Evolutionary conservation across 2,888 invertebrate genomes (phyloP).

Genomic region (Baccha elongata): DNA sequence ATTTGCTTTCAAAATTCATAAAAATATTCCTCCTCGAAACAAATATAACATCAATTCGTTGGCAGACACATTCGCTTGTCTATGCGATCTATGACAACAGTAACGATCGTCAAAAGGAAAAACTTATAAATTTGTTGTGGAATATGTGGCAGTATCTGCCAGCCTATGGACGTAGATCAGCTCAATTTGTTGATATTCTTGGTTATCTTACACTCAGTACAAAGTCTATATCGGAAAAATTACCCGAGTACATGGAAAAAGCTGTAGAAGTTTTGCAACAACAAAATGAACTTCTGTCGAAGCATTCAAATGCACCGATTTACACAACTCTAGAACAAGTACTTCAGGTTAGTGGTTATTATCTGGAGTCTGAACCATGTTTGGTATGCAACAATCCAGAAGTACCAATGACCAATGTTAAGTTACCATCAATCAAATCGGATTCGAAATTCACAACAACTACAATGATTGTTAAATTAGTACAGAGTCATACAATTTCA

Average conservation of each 20-base stretch:
- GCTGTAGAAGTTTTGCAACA: conserved; percentile 92
- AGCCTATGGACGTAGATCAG: conserved; percentile 95
- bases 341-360: conserved; percentile 97
- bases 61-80: conserved; percentile 96
- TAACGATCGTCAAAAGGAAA: conserved; percentile 89
- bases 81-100: conserved; percentile 94
- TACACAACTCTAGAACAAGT: conserved; percentile 96
- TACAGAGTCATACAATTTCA: conserved; percentile 97
- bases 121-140: conserved; percentile 93
- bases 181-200: conserved; percentile 97
- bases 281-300: conserved; percentile 94
- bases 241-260: conserved; percentile 91
- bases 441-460: conserved; percentile 99
- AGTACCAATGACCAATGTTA: conserved; percentile 94
- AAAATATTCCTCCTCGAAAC: conserved; percentile 96
- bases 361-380: conserved; percentile 98
- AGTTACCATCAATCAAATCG: conserved; percentile 95
- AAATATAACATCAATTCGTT: conserved; percentile 94
- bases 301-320: conserved; percentile 96
- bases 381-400: conserved; percentile 99
- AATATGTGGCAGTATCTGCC: conserved; percentile 95
- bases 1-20: conserved; percentile 86
- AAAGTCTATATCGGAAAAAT: conserved; percentile 86
- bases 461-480: conserved; percentile 97
- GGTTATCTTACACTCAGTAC: conserved; percentile 97